Evolutionary conservation across 2,797 vertebrate genomes (phyloP), one percentile per base, ranked within the genome.

Genomic region (Benthosema pterotum): DNA sequence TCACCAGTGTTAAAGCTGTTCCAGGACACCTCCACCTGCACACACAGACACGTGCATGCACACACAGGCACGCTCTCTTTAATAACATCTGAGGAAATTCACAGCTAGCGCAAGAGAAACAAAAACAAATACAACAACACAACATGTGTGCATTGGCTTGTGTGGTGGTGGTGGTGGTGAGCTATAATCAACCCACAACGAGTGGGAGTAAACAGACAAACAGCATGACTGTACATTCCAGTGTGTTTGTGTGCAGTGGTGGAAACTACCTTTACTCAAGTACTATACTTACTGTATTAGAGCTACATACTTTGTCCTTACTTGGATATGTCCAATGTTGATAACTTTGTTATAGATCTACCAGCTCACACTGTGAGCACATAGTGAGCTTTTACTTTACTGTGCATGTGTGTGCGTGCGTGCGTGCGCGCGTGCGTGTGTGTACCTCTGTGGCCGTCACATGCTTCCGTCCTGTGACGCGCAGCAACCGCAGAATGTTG

Each of bases 1-100:
- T 97, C 96, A 0, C 95, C 96, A 3, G 82, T 93, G 80, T 97
- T 97, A 71, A 97, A 95, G 69, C 94, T 96, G 81, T 84, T 93
- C 96, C 96, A 97, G 14, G 95, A 95, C 62, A 96, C 83, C 0
- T 94, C 93, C 58, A 95, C 94, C 95, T 96, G 78, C 56, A 18
- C 11, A 7, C 2, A 42, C 15, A 13, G 43, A 48, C 56, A 48
- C 12, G 7, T 8, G 25, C 45, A 70, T 32, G 12, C 52, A 67
- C 38, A 50, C 46, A 48, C 11, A 38, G 16, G 45, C 52, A 50
- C 62, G n/a, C 11, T 55, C 4, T 13, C 1, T 43, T 15, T 59
- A 17, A 52, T 19, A 28, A 5, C 38, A 54, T 12, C 15, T 58
- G 3, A 0, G 28, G 45, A 50, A 65, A 59, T 76, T 71, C 75